phyloP scores from a whole-genome alignment of 1,140 invertebrate genomes.

The Ceratoteleas bidentatus region DNA sequence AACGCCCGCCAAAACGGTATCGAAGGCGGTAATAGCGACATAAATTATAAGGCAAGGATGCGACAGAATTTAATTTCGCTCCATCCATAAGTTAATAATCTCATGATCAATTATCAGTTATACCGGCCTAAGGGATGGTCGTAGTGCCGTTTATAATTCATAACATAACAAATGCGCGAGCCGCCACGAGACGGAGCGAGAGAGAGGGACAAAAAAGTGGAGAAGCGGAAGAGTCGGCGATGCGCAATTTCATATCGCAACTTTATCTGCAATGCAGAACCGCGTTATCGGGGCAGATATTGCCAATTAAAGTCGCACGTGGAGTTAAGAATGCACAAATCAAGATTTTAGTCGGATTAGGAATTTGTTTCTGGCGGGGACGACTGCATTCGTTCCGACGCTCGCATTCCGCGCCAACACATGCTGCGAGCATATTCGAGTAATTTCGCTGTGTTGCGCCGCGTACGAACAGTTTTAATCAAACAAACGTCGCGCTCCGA shows the following conservation, averaged over 20 bases:
- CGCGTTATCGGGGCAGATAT: background rate
- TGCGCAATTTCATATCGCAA: background rate
- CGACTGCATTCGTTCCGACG: constrained; percentile 12
- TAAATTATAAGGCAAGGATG: constrained; percentile 12
- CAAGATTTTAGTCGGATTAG: constrained; percentile 1
- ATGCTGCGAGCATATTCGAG: constrained; percentile 27
- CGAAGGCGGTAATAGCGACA: constrained; percentile 1
- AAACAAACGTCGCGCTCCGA: constrained; percentile 16
- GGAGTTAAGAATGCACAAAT: background rate
- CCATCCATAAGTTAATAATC: constrained; percentile 20
- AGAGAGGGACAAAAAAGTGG: background rate
- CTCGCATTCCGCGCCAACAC: constrained; percentile 9
- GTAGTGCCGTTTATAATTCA: constrained; percentile 11
- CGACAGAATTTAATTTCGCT: constrained; percentile 13
- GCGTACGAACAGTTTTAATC: constrained; percentile 26
- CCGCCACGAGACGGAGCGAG: background rate
- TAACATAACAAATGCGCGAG: constrained; percentile 4
- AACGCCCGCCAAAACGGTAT: constrained; percentile 1
- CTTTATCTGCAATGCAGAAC: constrained; percentile 7
- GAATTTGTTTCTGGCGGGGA: constrained; percentile 4
- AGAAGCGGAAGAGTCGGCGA: background rate
- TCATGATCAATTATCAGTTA: constrained; percentile 13
- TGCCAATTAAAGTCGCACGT: constrained; percentile 1
- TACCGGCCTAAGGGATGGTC: background rate
- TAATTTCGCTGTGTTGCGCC: constrained; percentile 17